A percentile compares a stretch with the other conserved stretches of the same genome.
phyloP scores from a whole-genome alignment of 1,140 invertebrate species.

The Bombus impatiens region DNA sequence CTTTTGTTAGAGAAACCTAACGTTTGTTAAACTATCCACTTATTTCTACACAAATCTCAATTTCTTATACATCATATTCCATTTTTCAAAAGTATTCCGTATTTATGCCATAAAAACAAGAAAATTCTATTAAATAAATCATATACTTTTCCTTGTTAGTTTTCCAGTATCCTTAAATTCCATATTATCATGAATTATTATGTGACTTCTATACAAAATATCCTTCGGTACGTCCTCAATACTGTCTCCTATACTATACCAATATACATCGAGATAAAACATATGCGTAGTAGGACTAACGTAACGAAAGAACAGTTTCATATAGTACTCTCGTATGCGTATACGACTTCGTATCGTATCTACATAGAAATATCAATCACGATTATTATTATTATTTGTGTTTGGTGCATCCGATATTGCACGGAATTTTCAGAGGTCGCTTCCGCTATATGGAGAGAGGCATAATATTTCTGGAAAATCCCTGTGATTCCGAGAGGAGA shows the following conservation, averaged over 20 bases:
- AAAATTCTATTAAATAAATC: too few species aligned
- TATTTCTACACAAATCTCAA: too few species aligned
- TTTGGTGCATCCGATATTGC: conserved; percentile 1
- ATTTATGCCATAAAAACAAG: too few species aligned
- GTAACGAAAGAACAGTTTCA: neutral
- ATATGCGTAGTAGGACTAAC: neutral
- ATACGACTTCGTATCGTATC: neutral
- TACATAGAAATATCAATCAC: conserved; percentile 24
- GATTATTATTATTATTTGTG: conserved; percentile 14
- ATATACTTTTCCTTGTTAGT: neutral
- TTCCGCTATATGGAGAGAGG: conserved; percentile 21
- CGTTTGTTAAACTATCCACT: too few species aligned
- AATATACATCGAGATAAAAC: neutral
- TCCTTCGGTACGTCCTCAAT: neutral
- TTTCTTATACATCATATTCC: too few species aligned
- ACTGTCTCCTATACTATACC: too few species aligned
- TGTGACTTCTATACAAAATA: neutral
- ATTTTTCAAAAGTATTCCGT: too few species aligned
- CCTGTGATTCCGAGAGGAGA: conserved; percentile 56
- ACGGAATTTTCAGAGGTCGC: conserved; percentile 47
- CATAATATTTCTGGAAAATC: conserved; percentile 65
- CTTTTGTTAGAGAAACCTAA: too few species aligned
- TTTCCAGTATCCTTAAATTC: neutral
- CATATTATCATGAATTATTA: neutral
- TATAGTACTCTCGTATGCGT: neutral